phyloP scores from a whole-genome alignment of 2,888 invertebrate species.

The Scaeva pyrastri region DNA sequence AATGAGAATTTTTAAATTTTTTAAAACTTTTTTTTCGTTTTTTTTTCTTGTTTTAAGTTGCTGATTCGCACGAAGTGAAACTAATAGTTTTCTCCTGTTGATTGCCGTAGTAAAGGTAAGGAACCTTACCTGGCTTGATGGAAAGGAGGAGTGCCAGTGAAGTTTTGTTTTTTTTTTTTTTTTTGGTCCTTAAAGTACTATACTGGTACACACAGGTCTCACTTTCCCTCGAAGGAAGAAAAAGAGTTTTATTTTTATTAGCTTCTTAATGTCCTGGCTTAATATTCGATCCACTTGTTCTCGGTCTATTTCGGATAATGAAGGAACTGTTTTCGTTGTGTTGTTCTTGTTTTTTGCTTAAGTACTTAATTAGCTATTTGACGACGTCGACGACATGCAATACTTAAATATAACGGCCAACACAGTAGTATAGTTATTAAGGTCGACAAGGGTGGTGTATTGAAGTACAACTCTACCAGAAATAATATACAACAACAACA shows the following conservation, averaged over 20 bases:
- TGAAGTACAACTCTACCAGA: not conserved
- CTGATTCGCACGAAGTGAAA: conserved; percentile 29
- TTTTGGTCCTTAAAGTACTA: not conserved
- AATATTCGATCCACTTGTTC: conserved; percentile 69
- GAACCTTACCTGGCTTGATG: not conserved
- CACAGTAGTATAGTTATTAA: conserved; percentile 55
- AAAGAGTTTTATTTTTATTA: conserved; percentile 27
- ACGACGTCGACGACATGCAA: conserved; percentile 72
- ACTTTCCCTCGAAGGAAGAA: not conserved
- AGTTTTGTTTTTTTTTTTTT: conserved; percentile 2
- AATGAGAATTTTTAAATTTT: not conserved
- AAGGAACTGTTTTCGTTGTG: not conserved
- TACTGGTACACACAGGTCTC: not conserved
- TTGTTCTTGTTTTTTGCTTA: conserved; percentile 48
- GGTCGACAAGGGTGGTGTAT: conserved; percentile 23
- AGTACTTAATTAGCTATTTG: conserved; percentile 75
- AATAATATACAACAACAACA: too few relatives aligned
- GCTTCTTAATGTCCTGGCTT: conserved; percentile 61
- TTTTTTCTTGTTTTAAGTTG: not conserved
- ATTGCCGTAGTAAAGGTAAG: not conserved
- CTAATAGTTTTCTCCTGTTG: conserved; percentile 28
- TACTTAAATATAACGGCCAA: conserved; percentile 54
- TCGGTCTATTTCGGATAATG: conserved; percentile 65
- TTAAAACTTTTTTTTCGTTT: not conserved
- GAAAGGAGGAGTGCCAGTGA: not conserved